Base-by-base conservation (phyloP, 2,113 vertebrate species). In the Oreocharis arfaki region DNA sequence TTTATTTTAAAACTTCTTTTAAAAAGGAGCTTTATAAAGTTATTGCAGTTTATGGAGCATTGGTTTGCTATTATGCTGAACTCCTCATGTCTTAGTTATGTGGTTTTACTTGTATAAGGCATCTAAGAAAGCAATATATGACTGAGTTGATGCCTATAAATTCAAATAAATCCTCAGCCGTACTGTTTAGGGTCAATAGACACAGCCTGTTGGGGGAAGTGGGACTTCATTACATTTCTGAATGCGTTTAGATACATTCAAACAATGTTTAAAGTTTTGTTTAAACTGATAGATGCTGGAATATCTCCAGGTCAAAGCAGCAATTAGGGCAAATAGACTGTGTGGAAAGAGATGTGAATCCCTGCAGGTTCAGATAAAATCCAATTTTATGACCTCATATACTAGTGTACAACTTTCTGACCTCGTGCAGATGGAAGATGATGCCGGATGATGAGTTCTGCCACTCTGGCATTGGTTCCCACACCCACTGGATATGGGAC, bases 91-190 rank as follows among this genome's bases (percentile, higher is more conserved):
- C 69, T 87, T 83, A 44, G 84, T 94, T 92, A 82, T 39, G 41
- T 35, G 10, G 21, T 97, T 97, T 96, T 97, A 95, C 94, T 97
- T 96, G 59, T 87, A 93, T 89, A 93, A 95, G 92, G 63, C 89
- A 84, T 93, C 96, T 96, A 91, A 89, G 73, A 82, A 92, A 80
- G 84, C 90, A 93, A 78, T 96, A 89, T 85, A 80, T 82, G 85
- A 86, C 84, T 91, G 83, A 33, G 44, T 93, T 93, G 79, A 73
- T 96, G 76, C 44, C 87, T 95, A 91, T 97, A 97, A 96, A 97
- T 97, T 97, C 89, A 96, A 91, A 96, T 94, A 97, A 97, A 97
- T 96, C 30, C 94, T 91, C 93, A 80, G 0, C 55, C 86, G 88
- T 93, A 95, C 93, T 95, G 79, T 96, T 97, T 90, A 94, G 81